phyloP scores from a whole-genome alignment of 2,888 invertebrate species.

The Carpatolechia fugitivella region DNA sequence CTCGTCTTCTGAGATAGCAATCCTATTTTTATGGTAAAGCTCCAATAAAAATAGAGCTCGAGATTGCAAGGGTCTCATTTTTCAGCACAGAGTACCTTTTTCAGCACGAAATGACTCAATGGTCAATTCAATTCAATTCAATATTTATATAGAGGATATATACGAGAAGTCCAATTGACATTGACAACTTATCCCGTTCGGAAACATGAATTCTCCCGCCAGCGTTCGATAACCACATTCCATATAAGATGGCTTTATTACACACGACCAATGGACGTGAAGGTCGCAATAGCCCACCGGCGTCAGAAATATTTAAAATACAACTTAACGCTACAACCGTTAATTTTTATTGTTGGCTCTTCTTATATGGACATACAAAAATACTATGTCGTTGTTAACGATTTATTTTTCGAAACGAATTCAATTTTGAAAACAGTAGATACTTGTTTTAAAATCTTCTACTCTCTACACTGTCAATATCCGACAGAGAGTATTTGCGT shows the following conservation, averaged over 20 bases:
- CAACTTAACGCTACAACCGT: constrained; percentile 10
- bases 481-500: constrained; percentile 14
- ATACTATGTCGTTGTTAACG: constrained; percentile 7
- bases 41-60: too few relatives aligned
- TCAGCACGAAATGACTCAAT: too few relatives aligned
- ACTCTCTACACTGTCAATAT: neutral
- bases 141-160: too few relatives aligned
- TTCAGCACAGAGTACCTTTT: too few relatives aligned
- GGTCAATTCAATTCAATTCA: too few relatives aligned
- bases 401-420: constrained; percentile 1
- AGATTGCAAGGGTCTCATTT: too few relatives aligned
- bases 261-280: constrained; percentile 12
- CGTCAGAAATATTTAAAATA: constrained; percentile 12
- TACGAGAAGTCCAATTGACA: too few relatives aligned
- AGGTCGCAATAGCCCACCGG: constrained; percentile 11
- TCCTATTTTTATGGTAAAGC: too few relatives aligned
- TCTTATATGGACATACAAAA: constrained; percentile 1
- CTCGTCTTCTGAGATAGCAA: too few relatives aligned
- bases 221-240: too few relatives aligned
- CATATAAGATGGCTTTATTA: constrained; percentile 14
- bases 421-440: constrained; percentile 13
- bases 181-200: too few relatives aligned
- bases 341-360: constrained; percentile 14
- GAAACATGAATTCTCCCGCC: too few relatives aligned
- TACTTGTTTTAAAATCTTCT: constrained; percentile 14